Evolutionary conservation across 2,888 invertebrate genomes (phyloP).

Genomic region (Beris morrisii): DNA sequence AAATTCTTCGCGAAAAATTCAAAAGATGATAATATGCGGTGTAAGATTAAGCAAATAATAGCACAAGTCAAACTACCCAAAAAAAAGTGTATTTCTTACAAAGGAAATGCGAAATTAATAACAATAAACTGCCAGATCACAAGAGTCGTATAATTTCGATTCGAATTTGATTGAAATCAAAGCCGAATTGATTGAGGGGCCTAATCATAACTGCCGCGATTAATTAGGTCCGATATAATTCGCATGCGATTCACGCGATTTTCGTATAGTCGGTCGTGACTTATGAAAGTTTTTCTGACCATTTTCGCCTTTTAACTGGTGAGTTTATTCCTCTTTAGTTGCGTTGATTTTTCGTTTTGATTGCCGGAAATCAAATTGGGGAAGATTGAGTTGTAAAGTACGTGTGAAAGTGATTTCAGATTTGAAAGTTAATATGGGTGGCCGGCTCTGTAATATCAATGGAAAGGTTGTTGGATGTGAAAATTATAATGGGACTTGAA

Average conservation of each 20-base stretch:
- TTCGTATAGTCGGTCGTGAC: slow-evolving; percentile 1
- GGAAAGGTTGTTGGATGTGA: too few relatives aligned
- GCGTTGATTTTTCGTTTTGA: slow-evolving; percentile 17
- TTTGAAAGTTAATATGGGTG: too few relatives aligned
- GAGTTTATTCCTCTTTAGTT: slow-evolving; percentile 16
- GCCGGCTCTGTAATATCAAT: too few relatives aligned
- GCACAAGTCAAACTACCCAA: slow-evolving; percentile 6
- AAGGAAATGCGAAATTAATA: slow-evolving; percentile 1
- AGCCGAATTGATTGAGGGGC: not conserved
- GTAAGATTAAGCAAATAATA: too few relatives aligned
- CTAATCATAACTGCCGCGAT: not conserved
- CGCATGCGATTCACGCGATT: slow-evolving; percentile 21
- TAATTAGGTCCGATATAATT: not conserved
- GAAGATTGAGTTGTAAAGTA: not conserved
- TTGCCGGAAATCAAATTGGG: slow-evolving; percentile 2
- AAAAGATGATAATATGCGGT: too few relatives aligned
- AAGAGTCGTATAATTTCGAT: not conserved
- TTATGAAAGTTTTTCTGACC: slow-evolving; percentile 14
- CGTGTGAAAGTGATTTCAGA: too few relatives aligned
- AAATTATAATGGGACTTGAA: too few relatives aligned
- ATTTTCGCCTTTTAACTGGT: not conserved
- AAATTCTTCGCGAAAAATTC: too few relatives aligned
- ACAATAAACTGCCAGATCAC: not conserved
- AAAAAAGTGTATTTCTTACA: not conserved
- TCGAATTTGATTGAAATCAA: slow-evolving; percentile 12